Conservation (phyloP, 2,888 invertebrate genomes). For the Archips xylosteana region DNA sequence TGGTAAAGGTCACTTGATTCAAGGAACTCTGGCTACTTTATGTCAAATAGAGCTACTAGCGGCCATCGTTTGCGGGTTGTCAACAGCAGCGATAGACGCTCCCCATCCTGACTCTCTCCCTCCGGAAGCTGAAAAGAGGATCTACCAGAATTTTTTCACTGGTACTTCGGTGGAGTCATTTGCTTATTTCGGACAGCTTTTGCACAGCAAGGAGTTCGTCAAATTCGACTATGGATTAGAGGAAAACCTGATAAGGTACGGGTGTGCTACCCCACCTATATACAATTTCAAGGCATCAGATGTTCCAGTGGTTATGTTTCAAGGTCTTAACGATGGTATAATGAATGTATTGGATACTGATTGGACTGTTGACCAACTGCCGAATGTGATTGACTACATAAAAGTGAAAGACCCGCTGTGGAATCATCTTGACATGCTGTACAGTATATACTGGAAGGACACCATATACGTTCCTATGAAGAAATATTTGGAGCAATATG, state of each 20-base stretch:
- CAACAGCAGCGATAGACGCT: conserved; percentile 54
- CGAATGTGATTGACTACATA: conserved; percentile 83
- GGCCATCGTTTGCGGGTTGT: conserved; percentile 8
- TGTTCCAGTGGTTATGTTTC: conserved; percentile 63
- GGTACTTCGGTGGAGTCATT: conserved; percentile 66
- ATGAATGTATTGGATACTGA: conserved; percentile 85
- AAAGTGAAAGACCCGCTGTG: conserved; percentile 79
- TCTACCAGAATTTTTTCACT: conserved; percentile 67
- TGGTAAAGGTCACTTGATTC: conserved; percentile 4
- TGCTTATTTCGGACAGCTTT: conserved; percentile 68
- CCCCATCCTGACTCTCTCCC: conserved; percentile 64
- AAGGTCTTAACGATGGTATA: conserved; percentile 83
- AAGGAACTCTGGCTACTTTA: conserved; percentile 9
- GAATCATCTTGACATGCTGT: conserved; percentile 52
- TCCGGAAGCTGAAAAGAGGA: conserved; percentile 54
- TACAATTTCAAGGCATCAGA: conserved; percentile 63
- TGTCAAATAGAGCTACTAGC: conserved; percentile 4
- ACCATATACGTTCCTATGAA: conserved; percentile 16
- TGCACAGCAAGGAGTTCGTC: conserved; percentile 54
- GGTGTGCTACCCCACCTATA: conserved; percentile 58
- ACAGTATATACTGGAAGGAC: conserved; percentile 44
- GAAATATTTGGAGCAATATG: conserved; percentile 15
- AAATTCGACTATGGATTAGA: conserved; percentile 68
- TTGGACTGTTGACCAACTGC: conserved; percentile 80
- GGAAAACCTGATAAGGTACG: conserved; percentile 62